Percentiles rank a stretch among this genome's conserved stretches.
These are phyloP conservation scores for Eristalis tenax DNA, from an alignment of 2,888 invertebrate species.

Conservation along the genomic window DNA sequence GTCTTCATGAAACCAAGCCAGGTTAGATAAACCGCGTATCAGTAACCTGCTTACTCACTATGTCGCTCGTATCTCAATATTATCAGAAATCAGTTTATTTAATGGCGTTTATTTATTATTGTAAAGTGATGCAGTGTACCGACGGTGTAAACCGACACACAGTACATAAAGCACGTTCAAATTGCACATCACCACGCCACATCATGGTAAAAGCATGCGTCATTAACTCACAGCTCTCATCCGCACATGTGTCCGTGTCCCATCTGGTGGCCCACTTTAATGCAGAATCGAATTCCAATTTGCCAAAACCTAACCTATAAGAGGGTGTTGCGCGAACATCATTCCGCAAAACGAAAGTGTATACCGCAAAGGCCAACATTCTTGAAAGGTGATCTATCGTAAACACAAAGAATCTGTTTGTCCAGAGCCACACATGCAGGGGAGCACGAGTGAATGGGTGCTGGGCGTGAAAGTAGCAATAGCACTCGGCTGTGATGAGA, in stretches of 20 bases:
- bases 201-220: not conserved
- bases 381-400: conserved; percentile 50
- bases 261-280: conserved; percentile 1
- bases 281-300: conserved; percentile 23
- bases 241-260: not conserved
- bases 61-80: not conserved
- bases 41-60: too few species aligned
- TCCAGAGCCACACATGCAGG: conserved; percentile 4
- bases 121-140: not conserved
- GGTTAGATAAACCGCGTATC: too few species aligned
- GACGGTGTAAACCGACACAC: not conserved
- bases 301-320: not conserved
- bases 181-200: not conserved
- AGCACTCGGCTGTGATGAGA: not conserved
- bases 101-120: not conserved
- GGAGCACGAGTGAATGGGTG: not conserved
- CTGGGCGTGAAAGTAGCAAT: conserved; percentile 1
- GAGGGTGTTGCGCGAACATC: not conserved
- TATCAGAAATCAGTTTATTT: not conserved
- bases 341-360: conserved; percentile 10
- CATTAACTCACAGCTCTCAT: not conserved
- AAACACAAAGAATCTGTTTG: conserved; percentile 45
- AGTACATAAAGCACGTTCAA: not conserved
- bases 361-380: conserved; percentile 19
- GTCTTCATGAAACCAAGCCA: too few species aligned